Conservation (phyloP, 2,797 vertebrate species). For the Falco columbarius region DNA sequence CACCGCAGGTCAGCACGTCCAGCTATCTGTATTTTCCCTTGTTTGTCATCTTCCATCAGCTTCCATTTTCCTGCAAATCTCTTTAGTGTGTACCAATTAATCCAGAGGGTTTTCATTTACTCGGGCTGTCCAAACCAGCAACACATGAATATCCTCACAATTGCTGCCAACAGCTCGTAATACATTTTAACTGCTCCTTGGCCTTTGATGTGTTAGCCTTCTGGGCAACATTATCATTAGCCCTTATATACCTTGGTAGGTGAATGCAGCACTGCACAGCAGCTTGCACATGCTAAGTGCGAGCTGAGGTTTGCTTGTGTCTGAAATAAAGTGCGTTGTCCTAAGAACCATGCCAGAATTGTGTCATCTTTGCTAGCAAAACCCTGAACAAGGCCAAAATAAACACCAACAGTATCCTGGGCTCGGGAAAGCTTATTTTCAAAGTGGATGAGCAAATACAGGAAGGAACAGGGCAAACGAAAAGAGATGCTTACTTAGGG, state of each 20-base stretch:
- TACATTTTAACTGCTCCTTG: conserved; percentile 65
- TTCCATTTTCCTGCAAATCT: conserved; percentile 9
- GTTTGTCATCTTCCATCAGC: conserved; percentile 20
- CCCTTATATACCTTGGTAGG: conserved; percentile 39
- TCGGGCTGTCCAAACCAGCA: neutral
- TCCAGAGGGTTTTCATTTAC: conserved; percentile 68
- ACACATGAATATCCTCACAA: conserved; percentile 44
- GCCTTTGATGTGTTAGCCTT: conserved; percentile 66
- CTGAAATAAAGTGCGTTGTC: neutral
- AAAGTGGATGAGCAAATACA: neutral
- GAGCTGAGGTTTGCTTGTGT: neutral
- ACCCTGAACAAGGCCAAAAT: neutral
- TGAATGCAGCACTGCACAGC: neutral
- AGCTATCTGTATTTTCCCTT: neutral
- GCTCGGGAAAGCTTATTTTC: neutral
- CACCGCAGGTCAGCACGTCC: neutral
- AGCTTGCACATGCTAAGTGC: neutral
- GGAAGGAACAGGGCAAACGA: neutral
- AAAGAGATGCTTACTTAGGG: neutral
- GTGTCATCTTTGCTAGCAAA: neutral
- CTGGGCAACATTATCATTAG: conserved; percentile 70
- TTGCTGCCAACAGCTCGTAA: conserved; percentile 71
- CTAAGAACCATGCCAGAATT: neutral
- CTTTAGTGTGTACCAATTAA: conserved; percentile 51
- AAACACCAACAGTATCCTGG: neutral